These are phyloP conservation scores for Muscicapa comitata DNA, from an alignment of 2,797 vertebrate species.

Conservation along the genomic window DNA sequence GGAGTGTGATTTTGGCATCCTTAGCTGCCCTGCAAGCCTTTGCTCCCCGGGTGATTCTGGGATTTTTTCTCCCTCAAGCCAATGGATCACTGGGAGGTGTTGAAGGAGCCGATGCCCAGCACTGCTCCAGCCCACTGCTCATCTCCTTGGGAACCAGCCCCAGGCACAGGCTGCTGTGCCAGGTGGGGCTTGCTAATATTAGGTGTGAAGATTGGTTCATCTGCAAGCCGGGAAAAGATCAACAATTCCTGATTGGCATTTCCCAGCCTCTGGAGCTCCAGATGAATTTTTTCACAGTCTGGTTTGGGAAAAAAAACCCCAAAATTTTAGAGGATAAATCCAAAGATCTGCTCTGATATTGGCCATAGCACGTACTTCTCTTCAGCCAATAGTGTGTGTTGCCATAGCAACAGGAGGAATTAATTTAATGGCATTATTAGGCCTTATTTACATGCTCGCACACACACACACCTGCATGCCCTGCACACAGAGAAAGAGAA, in stretches of 20 bases:
- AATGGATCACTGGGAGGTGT: neutral
- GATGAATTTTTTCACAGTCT: fast-evolving
- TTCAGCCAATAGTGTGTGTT: neutral
- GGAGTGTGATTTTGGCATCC: neutral
- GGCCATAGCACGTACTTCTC: neutral
- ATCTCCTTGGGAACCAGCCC: conserved; percentile 1
- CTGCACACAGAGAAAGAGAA: neutral
- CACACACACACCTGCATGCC: neutral
- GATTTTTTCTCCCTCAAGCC: neutral
- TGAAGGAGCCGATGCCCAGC: neutral
- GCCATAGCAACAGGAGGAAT: neutral
- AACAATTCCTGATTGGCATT: neutral
- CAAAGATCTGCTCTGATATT: neutral
- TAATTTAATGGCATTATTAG: neutral
- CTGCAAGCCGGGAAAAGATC: neutral
- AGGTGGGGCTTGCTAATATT: neutral
- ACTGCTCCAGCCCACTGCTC: neutral
- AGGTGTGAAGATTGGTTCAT: neutral
- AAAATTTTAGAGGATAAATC: neutral
- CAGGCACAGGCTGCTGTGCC: neutral
- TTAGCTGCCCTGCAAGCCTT: neutral
- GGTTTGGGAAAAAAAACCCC: neutral
- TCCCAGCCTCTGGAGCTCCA: neutral
- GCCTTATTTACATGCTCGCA: neutral
- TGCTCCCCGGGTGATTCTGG: fast-evolving